These are phyloP conservation scores for Drosophila siamana DNA, from an alignment of 2,888 invertebrate species.

Conservation along the genomic window DNA sequence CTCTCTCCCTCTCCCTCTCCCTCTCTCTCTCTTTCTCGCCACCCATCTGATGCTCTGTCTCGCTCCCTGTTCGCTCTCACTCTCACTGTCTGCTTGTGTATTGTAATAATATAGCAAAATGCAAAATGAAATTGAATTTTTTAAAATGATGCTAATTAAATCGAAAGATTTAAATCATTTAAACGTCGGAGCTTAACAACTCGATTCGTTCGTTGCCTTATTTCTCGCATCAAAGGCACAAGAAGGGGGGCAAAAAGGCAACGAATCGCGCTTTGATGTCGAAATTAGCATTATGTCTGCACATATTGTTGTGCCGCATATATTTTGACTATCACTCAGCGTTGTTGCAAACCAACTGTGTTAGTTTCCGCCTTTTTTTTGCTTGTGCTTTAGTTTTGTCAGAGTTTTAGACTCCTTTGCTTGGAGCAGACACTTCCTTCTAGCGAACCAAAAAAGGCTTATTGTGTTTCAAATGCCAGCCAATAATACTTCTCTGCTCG, in stretches of 20 bases:
- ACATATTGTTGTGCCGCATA: too few relatives aligned
- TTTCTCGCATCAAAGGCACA: neutral
- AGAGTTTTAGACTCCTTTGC: neutral
- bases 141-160: constrained; percentile 77
- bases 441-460: constrained; percentile 44
- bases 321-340: too few relatives aligned
- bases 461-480: constrained; percentile 33
- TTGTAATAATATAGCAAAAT: constrained; percentile 64
- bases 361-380: too few relatives aligned
- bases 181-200: constrained; percentile 43
- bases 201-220: constrained; percentile 7
- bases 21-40: neutral
- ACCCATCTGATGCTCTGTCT: too few relatives aligned
- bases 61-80: too few relatives aligned
- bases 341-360: too few relatives aligned
- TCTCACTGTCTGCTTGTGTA: constrained; percentile 25
- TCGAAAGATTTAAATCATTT: constrained; percentile 71
- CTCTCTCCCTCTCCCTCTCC: constrained; percentile 2
- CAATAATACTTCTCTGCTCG: constrained; percentile 47
- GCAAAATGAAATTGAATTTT: constrained; percentile 72
- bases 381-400: too few relatives aligned
- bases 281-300: neutral
- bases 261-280: neutral
- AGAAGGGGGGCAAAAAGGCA: neutral
- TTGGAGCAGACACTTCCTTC: constrained; percentile 25